Percentiles rank a stretch among this genome's conserved stretches.
These are phyloP conservation scores for Misgurnus anguillicaudatus DNA, from an alignment of 2,113 vertebrate species.

Conservation along the genomic window DNA sequence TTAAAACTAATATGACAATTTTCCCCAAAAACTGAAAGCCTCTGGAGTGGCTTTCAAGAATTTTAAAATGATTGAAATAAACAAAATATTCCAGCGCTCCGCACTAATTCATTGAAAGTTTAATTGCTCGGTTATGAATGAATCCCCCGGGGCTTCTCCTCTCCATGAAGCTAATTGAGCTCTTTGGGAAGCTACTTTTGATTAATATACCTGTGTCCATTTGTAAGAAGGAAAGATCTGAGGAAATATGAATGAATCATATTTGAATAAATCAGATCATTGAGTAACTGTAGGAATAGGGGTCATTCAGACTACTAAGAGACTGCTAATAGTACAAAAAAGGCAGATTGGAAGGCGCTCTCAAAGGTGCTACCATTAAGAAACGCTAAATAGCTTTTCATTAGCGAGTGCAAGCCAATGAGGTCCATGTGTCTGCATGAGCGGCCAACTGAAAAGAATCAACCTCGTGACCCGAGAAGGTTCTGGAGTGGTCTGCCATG, in stretches of 20 bases:
- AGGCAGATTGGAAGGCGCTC: slow-evolving; percentile 56
- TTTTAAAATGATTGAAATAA: slow-evolving; percentile 47
- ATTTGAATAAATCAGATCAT: too few relatives aligned
- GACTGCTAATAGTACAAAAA: slow-evolving; percentile 59
- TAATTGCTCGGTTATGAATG: slow-evolving; percentile 23
- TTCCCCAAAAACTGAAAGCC: neutral
- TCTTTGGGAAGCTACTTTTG: slow-evolving; percentile 53
- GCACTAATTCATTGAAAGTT: slow-evolving; percentile 23
- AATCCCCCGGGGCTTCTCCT: slow-evolving; percentile 13
- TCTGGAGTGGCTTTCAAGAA: slow-evolving; percentile 17
- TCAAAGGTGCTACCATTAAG: slow-evolving; percentile 64
- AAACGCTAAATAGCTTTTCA: slow-evolving; percentile 53
- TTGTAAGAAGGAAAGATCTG: slow-evolving; percentile 54
- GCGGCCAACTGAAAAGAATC: slow-evolving; percentile 13
- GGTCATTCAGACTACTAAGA: slow-evolving; percentile 64
- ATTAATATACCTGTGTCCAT: slow-evolving; percentile 60
- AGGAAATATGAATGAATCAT: slow-evolving; percentile 51
- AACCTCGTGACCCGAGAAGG: slow-evolving; percentile 39
- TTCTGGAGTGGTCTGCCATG: slow-evolving; percentile 60
- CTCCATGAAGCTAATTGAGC: slow-evolving; percentile 47
- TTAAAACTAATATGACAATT: neutral
- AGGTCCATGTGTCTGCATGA: slow-evolving; percentile 20
- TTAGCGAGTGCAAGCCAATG: slow-evolving; percentile 36
- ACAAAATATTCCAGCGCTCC: slow-evolving; percentile 38
- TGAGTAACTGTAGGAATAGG: slow-evolving; percentile 34